Percentiles rank a stretch among this genome's conserved stretches.
These are phyloP conservation scores for Gastrophryne carolinensis DNA, from an alignment of 2,797 vertebrate genomes.

Conservation along the genomic window DNA sequence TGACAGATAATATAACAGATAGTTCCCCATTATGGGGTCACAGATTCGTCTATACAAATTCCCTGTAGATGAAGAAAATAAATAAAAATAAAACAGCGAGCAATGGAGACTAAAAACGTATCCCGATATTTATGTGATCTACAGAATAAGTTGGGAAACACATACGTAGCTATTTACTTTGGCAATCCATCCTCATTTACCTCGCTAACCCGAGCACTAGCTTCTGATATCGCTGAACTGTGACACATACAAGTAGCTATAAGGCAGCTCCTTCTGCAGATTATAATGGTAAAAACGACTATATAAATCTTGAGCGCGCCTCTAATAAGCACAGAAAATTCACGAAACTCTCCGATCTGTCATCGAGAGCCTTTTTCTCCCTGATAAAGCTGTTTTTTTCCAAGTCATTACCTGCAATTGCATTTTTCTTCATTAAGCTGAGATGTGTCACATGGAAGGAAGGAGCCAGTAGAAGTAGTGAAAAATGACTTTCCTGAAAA, in stretches of 20 bases:
- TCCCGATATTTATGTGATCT: too few relatives aligned
- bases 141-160: conserved; percentile 3
- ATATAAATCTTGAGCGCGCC: conserved; percentile 35
- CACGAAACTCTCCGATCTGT: not conserved
- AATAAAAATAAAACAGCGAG: not conserved
- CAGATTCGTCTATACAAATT: too few relatives aligned
- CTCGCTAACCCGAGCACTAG: not conserved
- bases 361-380: not conserved
- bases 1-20: too few relatives aligned
- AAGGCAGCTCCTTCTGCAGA: conserved; percentile 1
- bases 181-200: conserved; percentile 24
- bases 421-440: conserved; percentile 40
- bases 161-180: conserved; percentile 5
- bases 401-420: not conserved
- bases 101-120: not conserved
- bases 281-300: conserved; percentile 30
- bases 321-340: conserved; percentile 41
- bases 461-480: not conserved
- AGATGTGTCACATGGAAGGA: conserved; percentile 1
- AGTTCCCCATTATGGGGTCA: too few relatives aligned
- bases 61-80: too few relatives aligned
- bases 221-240: not conserved
- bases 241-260: not conserved
- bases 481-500: conserved; percentile 31
- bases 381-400: conserved; percentile 24